Conservation (phyloP, 2,888 invertebrate genomes). For the Tanypteryx hageni region DNA sequence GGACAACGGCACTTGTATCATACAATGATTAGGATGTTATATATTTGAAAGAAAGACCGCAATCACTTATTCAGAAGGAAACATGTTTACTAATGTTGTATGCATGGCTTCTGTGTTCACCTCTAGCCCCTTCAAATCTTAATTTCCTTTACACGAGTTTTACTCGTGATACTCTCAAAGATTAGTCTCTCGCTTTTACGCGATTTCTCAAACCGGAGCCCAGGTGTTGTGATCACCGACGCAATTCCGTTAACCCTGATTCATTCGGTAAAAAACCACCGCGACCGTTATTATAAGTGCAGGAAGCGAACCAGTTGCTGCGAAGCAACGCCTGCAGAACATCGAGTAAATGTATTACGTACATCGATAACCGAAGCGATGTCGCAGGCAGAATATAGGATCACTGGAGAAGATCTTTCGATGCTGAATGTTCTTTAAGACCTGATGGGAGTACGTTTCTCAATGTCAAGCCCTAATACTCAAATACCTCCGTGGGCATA, state of each 20-base stretch:
- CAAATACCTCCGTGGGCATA: too few species aligned
- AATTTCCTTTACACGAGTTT: too few species aligned
- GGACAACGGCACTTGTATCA: too few species aligned
- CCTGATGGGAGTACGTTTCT: neutral
- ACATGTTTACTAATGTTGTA: too few species aligned
- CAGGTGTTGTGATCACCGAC: neutral
- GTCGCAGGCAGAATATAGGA: neutral
- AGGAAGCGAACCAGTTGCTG: conserved; percentile 1
- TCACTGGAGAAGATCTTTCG: neutral
- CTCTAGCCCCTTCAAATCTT: too few species aligned
- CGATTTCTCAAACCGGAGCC: neutral
- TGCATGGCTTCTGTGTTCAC: too few species aligned
- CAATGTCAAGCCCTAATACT: too few species aligned
- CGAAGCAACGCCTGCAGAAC: neutral
- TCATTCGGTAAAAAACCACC: neutral
- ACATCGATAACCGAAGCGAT: neutral
- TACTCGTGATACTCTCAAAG: neutral
- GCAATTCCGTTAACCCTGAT: neutral
- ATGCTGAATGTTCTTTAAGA: neutral
- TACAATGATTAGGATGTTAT: too few species aligned
- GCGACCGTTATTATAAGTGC: neutral
- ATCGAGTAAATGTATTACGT: neutral
- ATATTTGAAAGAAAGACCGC: too few species aligned
- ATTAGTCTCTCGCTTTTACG: neutral
- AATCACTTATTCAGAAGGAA: too few species aligned